These are phyloP conservation scores for Xiphias gladius DNA, from an alignment of 2,113 vertebrate species.

Conservation along the genomic window DNA sequence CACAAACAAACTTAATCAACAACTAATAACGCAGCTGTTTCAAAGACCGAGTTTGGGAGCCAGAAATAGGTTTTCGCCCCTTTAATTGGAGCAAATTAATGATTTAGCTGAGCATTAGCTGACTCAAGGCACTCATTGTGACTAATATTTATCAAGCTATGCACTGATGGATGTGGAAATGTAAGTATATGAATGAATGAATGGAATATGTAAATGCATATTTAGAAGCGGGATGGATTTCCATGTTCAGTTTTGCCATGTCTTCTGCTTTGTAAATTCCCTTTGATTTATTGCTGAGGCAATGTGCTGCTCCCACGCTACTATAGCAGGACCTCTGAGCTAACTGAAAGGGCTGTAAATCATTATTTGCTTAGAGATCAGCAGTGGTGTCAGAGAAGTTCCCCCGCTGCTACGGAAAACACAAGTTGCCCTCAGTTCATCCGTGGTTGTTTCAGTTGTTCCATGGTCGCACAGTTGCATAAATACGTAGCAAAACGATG, in stretches of 20 bases:
- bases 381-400: neutral
- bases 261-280: constrained; percentile 60
- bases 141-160: constrained; percentile 78
- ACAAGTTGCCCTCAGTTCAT: neutral
- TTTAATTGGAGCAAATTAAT: constrained; percentile 82
- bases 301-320: constrained; percentile 35
- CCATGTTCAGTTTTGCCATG: constrained; percentile 46
- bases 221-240: constrained; percentile 61
- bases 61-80: constrained; percentile 73
- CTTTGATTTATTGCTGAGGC: constrained; percentile 67
- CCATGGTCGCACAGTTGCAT: too few relatives aligned
- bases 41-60: constrained; percentile 53
- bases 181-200: constrained; percentile 55
- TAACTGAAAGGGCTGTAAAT: constrained; percentile 74
- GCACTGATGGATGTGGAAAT: constrained; percentile 73
- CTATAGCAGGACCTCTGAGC: constrained; percentile 50
- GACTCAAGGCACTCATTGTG: constrained; percentile 78
- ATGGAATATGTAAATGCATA: constrained; percentile 64
- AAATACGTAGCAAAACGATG: neutral
- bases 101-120: constrained; percentile 78
- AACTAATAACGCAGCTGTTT: constrained; percentile 81
- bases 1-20: constrained; percentile 82
- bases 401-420: constrained; percentile 12
- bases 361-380: constrained; percentile 51
- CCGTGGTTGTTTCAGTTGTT: constrained; percentile 14